phyloP scores from a whole-genome alignment of 2,113 vertebrate genomes.

The Saguinus imperator region DNA sequence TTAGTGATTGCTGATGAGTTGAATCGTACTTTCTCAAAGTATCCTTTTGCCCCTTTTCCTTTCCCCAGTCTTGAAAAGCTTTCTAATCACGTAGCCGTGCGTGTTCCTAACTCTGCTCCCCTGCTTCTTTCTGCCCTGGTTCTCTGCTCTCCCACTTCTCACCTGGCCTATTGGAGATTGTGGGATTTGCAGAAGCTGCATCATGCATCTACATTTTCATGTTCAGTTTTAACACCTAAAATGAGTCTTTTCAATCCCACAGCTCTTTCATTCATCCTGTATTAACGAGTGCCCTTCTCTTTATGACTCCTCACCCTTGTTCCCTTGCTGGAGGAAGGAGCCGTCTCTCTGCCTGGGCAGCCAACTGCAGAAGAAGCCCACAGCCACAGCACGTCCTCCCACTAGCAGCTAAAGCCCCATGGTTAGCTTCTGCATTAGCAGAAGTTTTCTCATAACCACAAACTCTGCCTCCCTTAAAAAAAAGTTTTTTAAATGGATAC shows the following conservation, averaged over 20 bases:
- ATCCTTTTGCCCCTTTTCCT: not conserved
- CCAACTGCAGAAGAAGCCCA: not conserved
- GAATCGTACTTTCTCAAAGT: not conserved
- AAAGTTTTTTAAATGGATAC: not conserved
- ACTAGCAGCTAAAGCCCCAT: not conserved
- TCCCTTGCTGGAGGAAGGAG: not conserved
- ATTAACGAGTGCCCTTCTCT: not conserved
- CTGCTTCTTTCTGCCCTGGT: not conserved
- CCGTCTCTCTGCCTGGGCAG: not conserved
- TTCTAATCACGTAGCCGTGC: not conserved
- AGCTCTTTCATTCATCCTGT: not conserved
- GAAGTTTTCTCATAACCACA: not conserved
- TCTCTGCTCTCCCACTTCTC: not conserved
- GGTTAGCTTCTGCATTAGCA: not conserved
- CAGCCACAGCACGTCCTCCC: fast-evolving
- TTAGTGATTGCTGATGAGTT: not conserved
- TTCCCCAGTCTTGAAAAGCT: not conserved
- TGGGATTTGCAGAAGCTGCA: not conserved
- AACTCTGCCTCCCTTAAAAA: not conserved
- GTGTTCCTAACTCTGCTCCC: not conserved
- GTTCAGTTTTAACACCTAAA: not conserved
- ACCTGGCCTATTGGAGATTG: not conserved
- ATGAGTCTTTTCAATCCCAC: not conserved
- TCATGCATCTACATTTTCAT: not conserved
- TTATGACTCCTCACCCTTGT: not conserved